Percentiles rank a stretch among this genome's conserved stretches.
Conservation (phyloP, 2,797 vertebrate species). For the Falco peregrinus region DNA sequence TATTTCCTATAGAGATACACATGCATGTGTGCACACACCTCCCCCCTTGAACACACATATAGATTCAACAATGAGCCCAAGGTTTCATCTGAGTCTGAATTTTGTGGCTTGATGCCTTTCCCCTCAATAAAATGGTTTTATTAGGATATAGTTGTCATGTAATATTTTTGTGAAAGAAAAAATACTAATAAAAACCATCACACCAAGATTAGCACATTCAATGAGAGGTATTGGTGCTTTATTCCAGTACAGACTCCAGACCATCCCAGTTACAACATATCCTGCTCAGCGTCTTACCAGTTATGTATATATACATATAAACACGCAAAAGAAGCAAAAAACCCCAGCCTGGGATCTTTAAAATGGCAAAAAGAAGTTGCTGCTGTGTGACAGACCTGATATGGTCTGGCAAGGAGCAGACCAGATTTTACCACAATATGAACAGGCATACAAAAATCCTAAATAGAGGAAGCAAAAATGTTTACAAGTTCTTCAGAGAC, state of each 20-base stretch:
- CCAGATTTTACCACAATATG: neutral
- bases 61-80: accelerated
- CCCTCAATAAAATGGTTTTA: neutral
- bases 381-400: neutral
- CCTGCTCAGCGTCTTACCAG: neutral
- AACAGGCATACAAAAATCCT: neutral
- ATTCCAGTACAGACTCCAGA: neutral
- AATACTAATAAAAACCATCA: neutral
- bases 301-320: neutral
- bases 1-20: accelerated
- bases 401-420: neutral
- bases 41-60: accelerated
- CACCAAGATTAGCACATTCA: neutral
- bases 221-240: accelerated
- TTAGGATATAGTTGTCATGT: accelerated
- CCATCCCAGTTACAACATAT: neutral
- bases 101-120: neutral
- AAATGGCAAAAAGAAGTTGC: neutral
- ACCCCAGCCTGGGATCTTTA: neutral
- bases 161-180: neutral
- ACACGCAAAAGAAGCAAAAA: accelerated
- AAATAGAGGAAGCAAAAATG: neutral
- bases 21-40: accelerated
- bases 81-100: neutral
- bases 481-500: neutral